Base-by-base conservation (phyloP, 2,113 vertebrate genomes). In the Anarrhichthys ocellatus region DNA sequence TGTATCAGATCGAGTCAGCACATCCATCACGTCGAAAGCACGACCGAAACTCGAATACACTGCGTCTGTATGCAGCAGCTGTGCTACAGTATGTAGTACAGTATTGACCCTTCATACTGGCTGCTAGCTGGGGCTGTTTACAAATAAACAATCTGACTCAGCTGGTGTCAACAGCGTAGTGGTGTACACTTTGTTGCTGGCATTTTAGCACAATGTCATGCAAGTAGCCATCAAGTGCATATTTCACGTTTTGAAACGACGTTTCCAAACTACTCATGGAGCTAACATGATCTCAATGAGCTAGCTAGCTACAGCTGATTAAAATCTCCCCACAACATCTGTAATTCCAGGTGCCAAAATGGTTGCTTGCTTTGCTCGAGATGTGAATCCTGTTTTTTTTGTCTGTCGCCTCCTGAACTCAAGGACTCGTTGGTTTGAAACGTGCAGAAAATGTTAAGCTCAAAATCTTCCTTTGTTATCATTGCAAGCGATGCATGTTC, bases 1-100 rank as follows among this genome's bases (percentile, higher is more conserved):
- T 48, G 58, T 15, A 70, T 42, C n/a, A 64, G 61, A 46, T 46
- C 9, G 4, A 75, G 40, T 38, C 58, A 29, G 73, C 22, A 67
- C 65, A 66, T 15, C 24, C 40, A 42, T 38, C 10, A 58, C 56
- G 10, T 68, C n/a, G 70, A 80, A 73, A 64, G 42, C 68, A 74
- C 42, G 18, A 50, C 32, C 9, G 14, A 79, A 54, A 29, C 65
- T 62, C 54, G 2, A 63, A 58, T 36, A 44, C n/a, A 73, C 29
- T 59, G 32, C 9, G n/a, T 67, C 52, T 46, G 24, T 56, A 36
- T 61, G 36, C 36, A 38, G 74, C 27, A 63, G 74, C 42, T 62
- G 36, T 32, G 29, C 61, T 42, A 59, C 17, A n/a, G 27, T 27
- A 18, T 18, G 9, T 50, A 24, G 17, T 10, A 18, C 40, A 34